These are phyloP conservation scores for Himalopsyche phryganea DNA, from an alignment of 1,140 invertebrate genomes.

Conservation along the genomic window DNA sequence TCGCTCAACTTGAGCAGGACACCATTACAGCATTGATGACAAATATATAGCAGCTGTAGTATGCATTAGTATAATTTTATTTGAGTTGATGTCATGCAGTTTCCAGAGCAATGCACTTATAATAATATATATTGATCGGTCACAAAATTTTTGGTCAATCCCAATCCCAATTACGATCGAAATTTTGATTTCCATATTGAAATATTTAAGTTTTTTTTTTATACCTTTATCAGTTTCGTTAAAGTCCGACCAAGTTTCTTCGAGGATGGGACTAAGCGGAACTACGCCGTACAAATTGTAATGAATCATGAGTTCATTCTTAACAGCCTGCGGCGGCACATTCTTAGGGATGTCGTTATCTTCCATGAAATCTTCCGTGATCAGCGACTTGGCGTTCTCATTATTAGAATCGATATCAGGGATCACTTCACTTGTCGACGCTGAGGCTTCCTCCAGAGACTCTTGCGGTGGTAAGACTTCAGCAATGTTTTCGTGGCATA, in stretches of 20 bases:
- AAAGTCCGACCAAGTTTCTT: slow-evolving; percentile 51
- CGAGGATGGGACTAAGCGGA: slow-evolving; percentile 61
- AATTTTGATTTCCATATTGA: no score
- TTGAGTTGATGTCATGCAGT: no score
- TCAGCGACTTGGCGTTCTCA: not conserved
- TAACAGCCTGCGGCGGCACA: slow-evolving; percentile 13
- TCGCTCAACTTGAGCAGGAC: no score
- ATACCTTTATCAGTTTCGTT: slow-evolving; percentile 34
- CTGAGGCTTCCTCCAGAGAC: not conserved
- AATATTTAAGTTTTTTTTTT: no score
- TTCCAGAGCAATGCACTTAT: no score
- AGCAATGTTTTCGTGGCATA: slow-evolving; percentile 17
- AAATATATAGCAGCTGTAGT: no score
- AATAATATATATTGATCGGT: no score
- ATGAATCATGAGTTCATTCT: slow-evolving; percentile 45
- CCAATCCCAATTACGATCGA: no score
- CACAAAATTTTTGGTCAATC: no score
- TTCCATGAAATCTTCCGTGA: not conserved
- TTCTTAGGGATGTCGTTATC: not conserved
- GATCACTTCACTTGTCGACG: not conserved
- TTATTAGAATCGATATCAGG: not conserved
- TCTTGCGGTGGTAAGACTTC: slow-evolving; percentile 34
- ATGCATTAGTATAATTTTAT: no score
- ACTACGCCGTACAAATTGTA: slow-evolving; percentile 55
- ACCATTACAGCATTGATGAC: no score